Evolutionary conservation across 2,888 invertebrate genomes (phyloP).

Genomic region (Dusona sp.): DNA sequence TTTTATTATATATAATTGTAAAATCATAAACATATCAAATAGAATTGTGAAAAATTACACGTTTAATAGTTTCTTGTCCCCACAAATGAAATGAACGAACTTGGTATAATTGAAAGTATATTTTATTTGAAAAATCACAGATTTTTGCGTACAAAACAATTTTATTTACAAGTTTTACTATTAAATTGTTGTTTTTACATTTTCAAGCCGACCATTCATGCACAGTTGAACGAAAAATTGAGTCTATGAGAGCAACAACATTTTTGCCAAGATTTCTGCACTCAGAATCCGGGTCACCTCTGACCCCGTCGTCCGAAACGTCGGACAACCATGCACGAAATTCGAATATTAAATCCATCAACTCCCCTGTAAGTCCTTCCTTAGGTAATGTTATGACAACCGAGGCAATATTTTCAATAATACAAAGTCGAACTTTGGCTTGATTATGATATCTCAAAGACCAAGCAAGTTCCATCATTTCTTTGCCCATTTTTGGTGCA

Average conservation of each 20-base stretch:
- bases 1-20: too few relatives aligned
- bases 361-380: conserved; percentile 86
- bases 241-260: conserved; percentile 87
- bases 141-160: conserved; percentile 7
- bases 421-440: conserved; percentile 88
- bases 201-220: conserved; percentile 23
- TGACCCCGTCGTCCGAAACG: conserved; percentile 86
- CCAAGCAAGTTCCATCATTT: conserved; percentile 89
- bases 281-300: conserved; percentile 88
- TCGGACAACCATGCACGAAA: conserved; percentile 89
- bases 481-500: conserved; percentile 88
- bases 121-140: conserved; percentile 10
- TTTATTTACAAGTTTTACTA: conserved; percentile 27
- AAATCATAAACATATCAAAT: too few relatives aligned
- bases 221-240: conserved; percentile 67
- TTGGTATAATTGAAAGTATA: background rate
- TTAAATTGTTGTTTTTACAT: background rate
- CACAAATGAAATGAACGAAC: background rate
- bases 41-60: background rate
- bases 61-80: too few relatives aligned
- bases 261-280: conserved; percentile 88
- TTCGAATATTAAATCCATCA: conserved; percentile 88
- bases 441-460: conserved; percentile 89
- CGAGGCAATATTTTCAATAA: conserved; percentile 89
- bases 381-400: conserved; percentile 88